These are phyloP conservation scores for Platycheirus rosarum DNA, from an alignment of 2,888 invertebrate genomes.

Conservation along the genomic window DNA sequence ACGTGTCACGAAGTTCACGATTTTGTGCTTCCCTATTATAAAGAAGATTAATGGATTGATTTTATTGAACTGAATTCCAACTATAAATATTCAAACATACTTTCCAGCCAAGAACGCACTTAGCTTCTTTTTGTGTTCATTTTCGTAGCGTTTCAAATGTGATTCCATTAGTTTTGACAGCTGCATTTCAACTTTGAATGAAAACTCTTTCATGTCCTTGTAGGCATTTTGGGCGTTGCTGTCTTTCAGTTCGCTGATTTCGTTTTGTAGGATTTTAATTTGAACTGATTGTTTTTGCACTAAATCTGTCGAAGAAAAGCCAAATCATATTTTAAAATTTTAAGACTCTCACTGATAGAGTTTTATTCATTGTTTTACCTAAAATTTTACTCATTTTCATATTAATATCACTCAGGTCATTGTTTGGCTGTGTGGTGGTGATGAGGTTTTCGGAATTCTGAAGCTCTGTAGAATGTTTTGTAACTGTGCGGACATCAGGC, in stretches of 20 bases:
- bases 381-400: slow-evolving; percentile 80
- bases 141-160: slow-evolving; percentile 81
- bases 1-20: slow-evolving; percentile 83
- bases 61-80: neutral
- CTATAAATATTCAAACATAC: slow-evolving; percentile 74
- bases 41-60: neutral
- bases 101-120: slow-evolving; percentile 79
- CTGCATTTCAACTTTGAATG: slow-evolving; percentile 81
- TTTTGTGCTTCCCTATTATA: slow-evolving; percentile 82
- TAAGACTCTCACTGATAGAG: too few relatives aligned
- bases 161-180: slow-evolving; percentile 81
- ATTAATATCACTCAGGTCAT: slow-evolving; percentile 77
- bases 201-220: slow-evolving; percentile 79
- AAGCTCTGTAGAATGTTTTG: slow-evolving; percentile 80
- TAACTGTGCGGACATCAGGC: slow-evolving; percentile 78
- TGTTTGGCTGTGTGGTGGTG: slow-evolving; percentile 77
- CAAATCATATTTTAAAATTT: neutral
- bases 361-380: slow-evolving; percentile 75
- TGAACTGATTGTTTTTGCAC: slow-evolving; percentile 83
- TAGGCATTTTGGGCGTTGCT: slow-evolving; percentile 73
- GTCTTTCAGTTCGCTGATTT: slow-evolving; percentile 79
- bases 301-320: slow-evolving; percentile 81
- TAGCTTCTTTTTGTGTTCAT: slow-evolving; percentile 80
- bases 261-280: slow-evolving; percentile 82
- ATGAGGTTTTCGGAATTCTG: slow-evolving; percentile 81